Evolutionary conservation across 2,888 invertebrate species (phyloP), one percentile per base, ranked within the genome.

Genomic region (Toxonevra muliebris): DNA sequence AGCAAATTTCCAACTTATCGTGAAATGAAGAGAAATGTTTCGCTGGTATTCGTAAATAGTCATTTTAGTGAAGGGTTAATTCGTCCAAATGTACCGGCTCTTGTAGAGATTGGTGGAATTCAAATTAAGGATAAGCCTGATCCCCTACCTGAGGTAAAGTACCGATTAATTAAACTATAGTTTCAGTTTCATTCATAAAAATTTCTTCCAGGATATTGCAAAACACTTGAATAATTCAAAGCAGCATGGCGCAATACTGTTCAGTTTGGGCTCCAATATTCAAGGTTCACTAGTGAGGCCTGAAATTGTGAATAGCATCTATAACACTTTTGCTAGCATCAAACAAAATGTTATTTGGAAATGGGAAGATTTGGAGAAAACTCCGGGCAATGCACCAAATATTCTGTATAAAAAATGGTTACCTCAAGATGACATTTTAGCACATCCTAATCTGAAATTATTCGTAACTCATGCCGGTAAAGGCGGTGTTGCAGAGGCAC

Each of bases 401-500:
- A 84, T 87, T 94, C 76, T 84, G n/a, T n/a, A n/a, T n/a, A n/a
- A n/a, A n/a, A n/a, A n/a, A n/a, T n/a, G n/a, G n/a, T n/a, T n/a
- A n/a, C n/a, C n/a, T n/a, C n/a, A n/a, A n/a, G n/a, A n/a, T n/a
- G n/a, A n/a, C n/a, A n/a, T n/a, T n/a, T n/a, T 94, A 68, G 90
- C 92, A 42, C 92, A 93, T 79, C 89, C 90, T 3, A 91, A 91
- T 82, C 87, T 92, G 13, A 88, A 89, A 60, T 69, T 80, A 1
- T 82, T 82, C 66, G 76, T 82, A 3, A 79, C 80, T 0, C 79
- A 78, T 19, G 76, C 82, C 40, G 93, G 93, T 13, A 86, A 92
- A 0, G 87, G 93, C 48, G 91, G 92, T 76, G 89, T 92, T 85
- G 91, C 91, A 76, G 93, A 93, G 80, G 91, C 93, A 0, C 91